Percentiles rank a stretch among this genome's conserved stretches.
Conservation (phyloP, 2,797 vertebrate species). For the Hyperoplus lanceolatus region DNA sequence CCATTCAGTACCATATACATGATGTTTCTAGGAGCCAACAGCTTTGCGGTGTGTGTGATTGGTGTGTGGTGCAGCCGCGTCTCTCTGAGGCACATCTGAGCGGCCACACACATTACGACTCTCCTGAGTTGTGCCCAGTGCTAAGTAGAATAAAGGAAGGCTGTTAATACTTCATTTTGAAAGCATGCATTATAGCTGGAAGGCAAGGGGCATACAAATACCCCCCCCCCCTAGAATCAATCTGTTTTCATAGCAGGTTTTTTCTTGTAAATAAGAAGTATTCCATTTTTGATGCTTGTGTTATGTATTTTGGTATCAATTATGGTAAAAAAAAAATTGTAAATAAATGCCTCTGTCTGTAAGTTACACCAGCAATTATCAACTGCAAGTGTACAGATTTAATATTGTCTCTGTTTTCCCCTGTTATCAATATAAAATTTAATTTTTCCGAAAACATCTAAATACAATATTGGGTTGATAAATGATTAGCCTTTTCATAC, state of each 20-base stretch:
- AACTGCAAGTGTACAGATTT: not conserved
- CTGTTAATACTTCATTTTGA: not conserved
- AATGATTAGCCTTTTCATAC: not conserved
- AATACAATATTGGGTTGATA: not conserved
- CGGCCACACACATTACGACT: slow-evolving; percentile 14
- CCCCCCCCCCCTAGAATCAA: not conserved
- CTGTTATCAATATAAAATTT: not conserved
- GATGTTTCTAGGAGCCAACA: not conserved
- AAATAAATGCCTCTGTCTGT: not conserved
- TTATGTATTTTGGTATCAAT: not conserved
- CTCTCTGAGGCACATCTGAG: slow-evolving; percentile 10
- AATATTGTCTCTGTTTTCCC: not conserved
- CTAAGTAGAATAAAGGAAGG: not conserved
- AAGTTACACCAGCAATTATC: not conserved
- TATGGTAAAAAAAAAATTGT: not conserved
- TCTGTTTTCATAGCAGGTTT: not conserved
- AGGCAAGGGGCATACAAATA: not conserved
- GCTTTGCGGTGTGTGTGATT: not conserved
- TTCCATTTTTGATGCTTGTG: too few relatives aligned
- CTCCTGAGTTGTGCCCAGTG: not conserved
- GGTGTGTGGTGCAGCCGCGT: slow-evolving; percentile 3
- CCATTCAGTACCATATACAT: not conserved
- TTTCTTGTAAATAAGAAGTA: not conserved
- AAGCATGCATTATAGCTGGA: slow-evolving; percentile 4
- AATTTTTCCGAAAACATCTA: not conserved